Conservation (phyloP, 2,888 invertebrate species). For the Cheiracanthium punctorium region DNA sequence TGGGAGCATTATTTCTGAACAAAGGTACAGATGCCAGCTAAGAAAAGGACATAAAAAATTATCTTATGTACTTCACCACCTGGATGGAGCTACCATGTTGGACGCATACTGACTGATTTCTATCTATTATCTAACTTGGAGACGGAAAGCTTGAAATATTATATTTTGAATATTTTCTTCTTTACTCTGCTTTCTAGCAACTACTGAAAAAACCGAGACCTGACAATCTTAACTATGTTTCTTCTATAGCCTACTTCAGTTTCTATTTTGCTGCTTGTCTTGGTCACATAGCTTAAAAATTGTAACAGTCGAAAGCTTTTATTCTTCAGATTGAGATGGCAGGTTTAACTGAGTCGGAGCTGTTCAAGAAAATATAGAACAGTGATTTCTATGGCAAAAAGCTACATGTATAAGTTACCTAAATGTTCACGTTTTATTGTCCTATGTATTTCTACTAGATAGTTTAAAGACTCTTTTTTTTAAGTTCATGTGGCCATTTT, state of each 20-base stretch:
- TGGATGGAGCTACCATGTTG: conserved; percentile 56
- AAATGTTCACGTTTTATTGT: conserved; percentile 35
- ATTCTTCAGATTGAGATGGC: conserved; percentile 34
- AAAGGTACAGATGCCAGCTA: too few species aligned
- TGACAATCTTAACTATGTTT: conserved; percentile 21
- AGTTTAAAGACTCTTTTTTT: conserved; percentile 31
- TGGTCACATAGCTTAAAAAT: conserved; percentile 18
- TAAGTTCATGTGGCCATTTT: background rate
- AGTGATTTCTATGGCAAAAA: conserved; percentile 53
- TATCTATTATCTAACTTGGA: conserved; percentile 43
- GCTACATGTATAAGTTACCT: conserved; percentile 50
- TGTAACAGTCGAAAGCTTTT: conserved; percentile 36
- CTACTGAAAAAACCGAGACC: conserved; percentile 46
- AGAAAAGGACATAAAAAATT: too few species aligned
- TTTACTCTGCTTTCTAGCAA: conserved; percentile 33
- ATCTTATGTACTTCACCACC: conserved; percentile 12
- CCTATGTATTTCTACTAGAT: conserved; percentile 25
- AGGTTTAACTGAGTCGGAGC: conserved; percentile 54
- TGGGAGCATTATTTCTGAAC: too few species aligned
- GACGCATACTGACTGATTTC: conserved; percentile 66
- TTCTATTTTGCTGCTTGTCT: background rate
- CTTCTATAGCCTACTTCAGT: background rate
- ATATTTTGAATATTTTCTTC: too few species aligned
- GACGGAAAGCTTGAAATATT: conserved; percentile 61
- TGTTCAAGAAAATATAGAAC: conserved; percentile 50